Conservation (phyloP, 2,888 invertebrate genomes). For the Drosophila rellima region DNA sequence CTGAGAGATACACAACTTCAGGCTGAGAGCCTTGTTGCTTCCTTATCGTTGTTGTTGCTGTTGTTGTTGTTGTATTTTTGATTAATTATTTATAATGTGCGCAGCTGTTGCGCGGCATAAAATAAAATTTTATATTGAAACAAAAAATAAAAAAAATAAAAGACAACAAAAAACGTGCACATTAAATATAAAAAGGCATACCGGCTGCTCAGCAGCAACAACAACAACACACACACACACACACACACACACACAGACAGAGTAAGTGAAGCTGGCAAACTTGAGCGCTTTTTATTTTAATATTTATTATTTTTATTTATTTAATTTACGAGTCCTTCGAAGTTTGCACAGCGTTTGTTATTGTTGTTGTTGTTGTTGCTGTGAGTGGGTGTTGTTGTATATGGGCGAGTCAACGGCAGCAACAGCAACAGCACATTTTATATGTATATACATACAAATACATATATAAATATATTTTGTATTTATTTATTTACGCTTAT, state of each 20-base stretch:
- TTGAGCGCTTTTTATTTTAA: conserved; percentile 64
- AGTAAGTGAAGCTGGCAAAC: conserved; percentile 26
- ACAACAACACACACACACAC: conserved; percentile 32
- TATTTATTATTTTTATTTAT: conserved; percentile 77
- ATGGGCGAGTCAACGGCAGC: conserved; percentile 17
- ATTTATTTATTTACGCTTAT: conserved; percentile 82
- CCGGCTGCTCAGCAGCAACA: conserved; percentile 47
- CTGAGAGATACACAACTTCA: conserved; percentile 10
- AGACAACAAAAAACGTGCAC: conserved; percentile 29
- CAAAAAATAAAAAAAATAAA: conserved; percentile 41
- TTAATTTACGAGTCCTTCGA: conserved; percentile 77
- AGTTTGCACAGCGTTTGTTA: conserved; percentile 52
- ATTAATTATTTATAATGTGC: conserved; percentile 75
- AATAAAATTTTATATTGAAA: conserved; percentile 53
- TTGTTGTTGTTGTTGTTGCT: conserved; percentile 25
- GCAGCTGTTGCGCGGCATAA: conserved; percentile 68
- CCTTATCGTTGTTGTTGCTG: conserved; percentile 43
- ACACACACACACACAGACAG: background rate
- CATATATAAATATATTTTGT: conserved; percentile 59
- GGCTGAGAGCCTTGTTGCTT: conserved; percentile 30
- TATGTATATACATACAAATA: conserved; percentile 30
- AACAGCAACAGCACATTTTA: conserved; percentile 27
- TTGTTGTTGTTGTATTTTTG: conserved; percentile 50
- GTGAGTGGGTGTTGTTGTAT: conserved; percentile 17
- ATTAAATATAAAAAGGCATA: conserved; percentile 61